phyloP scores from a whole-genome alignment of 2,113 vertebrate species.

The Hyla sarda region DNA sequence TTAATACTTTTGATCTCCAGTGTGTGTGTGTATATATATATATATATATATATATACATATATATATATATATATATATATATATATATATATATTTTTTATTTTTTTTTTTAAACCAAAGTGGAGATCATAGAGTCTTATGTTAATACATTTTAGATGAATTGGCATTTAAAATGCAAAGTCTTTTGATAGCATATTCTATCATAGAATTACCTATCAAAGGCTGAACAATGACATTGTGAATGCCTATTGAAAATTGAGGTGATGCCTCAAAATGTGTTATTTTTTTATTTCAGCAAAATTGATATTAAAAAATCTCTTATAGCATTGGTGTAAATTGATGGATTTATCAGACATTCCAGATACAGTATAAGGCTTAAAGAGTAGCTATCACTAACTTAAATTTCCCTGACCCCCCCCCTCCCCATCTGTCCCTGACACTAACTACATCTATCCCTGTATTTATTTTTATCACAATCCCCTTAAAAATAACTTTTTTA shows the following conservation, averaged over 20 bases:
- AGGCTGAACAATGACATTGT: neutral
- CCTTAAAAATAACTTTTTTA: no score
- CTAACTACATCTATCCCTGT: no score
- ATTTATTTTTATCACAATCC: no score
- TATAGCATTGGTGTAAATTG: neutral
- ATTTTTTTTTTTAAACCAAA: neutral
- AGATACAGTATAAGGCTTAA: no score
- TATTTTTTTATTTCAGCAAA: neutral
- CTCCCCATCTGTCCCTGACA: no score
- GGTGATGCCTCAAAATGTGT: neutral
- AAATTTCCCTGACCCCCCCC: no score
- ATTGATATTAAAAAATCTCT: neutral
- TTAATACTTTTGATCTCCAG: no score
- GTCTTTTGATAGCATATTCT: conserved; percentile 1
- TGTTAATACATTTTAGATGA: conserved; percentile 17
- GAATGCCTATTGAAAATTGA: conserved; percentile 6
- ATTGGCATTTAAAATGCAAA: conserved; percentile 2
- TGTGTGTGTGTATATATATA: no score
- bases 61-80: no score
- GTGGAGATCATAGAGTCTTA: neutral
- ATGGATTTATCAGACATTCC: neutral
- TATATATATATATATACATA: no score
- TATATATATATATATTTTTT: no score
- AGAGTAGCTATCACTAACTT: no score
- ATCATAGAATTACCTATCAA: conserved; percentile 16